Evolutionary conservation across 2,113 vertebrate species (phyloP), one percentile per base, ranked within the genome.

Genomic region (Anoura caudifer): DNA sequence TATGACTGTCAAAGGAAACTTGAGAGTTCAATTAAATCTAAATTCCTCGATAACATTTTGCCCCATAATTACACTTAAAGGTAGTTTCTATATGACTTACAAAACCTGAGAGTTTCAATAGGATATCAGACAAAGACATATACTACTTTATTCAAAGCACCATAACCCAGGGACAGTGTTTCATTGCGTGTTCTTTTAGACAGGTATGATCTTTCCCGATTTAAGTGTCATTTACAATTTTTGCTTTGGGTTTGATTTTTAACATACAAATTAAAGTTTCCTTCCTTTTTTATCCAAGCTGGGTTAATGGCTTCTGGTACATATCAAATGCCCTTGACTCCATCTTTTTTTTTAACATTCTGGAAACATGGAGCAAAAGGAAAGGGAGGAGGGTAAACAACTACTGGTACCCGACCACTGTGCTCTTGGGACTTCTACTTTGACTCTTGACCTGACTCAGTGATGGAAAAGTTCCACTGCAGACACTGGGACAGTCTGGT

Each of bases 231-330:
- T 45, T 72, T 16, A 70, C 70, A 11, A 4, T 72, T 72, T 90
- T 59, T 77, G 41, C 12, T 85, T 77, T 41, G 15, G 19, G 41
- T 59, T 79, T 61, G 10, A 69, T 22, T 90, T 95, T 94, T 77
- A 43, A 28, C 41, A n/a, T 61, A 10, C 11, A 90, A 69, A 77
- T 84, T 59, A 41, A 59, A 12, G 12, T n/a, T 91, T 59, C 56
- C 3, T 43, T 24, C n/a, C 4, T 4, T 56, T 59, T 85, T 90
- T 22, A 28, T 15, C n/a, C 28, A 45, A 77, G 72, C n/a, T 59
- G 7, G 0, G 15, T 61, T 65, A 90, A 22, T 16, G 11, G 47
- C 4, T 38, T 81, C 24, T 83, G 54, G 3, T 88, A 72, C 45
- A 43, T 56, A 41, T 22, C 8, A 79, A n/a, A 79, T 4, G 5